Evolutionary conservation across 37 sponge, comb jelly and placozoan genomes (phyloP), one percentile per base, ranked within the genome.

Genomic region (Oscarella lobularis): DNA sequence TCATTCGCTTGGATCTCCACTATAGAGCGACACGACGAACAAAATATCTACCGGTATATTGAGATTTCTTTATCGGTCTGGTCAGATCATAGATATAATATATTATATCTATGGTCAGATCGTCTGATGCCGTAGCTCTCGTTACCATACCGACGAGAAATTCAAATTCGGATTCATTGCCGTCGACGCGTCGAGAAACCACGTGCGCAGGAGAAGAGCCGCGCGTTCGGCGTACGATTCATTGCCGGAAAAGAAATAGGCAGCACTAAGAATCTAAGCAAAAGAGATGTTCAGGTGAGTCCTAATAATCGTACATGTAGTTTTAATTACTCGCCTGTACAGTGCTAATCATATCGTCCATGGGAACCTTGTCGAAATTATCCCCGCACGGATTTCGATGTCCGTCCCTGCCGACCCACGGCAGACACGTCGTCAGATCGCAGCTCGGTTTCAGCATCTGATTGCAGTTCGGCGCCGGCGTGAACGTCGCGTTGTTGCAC

Each of bases 1-100:
- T 30, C 74, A 78, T 0, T 83, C 85, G 1, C 75, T 90, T 6
- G 85, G 87, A 48, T 84, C 87, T 6, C 92, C 92, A 37, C 77
- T 91, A 20, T 91, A 88, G 92, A 65, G 80, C 4, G 78, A 39
- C 20, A 75, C 38, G n/a, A 39, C 27, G 5, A 32, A 4, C 31
- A 5, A 29, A 4, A 5, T 4, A 30, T 68, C 72, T 35, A n/a
- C n/a, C n/a, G n/a, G n/a, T n/a, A 67, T 90, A 0, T 73, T 77
- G 33, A 68, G 66, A 39, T 91, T 91, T 37, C 73, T 91, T 2
- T 83, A 85, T 41, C 40, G 34, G 2, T 74, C 87, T 5, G 67
- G 81, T 37, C 85, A n/a, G n/a, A n/a, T n/a, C n/a, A n/a, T n/a
- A n/a, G n/a, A n/a, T n/a, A n/a, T n/a, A n/a, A n/a, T n/a, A n/a